Conservation (phyloP, 2,888 invertebrate genomes). For the Poecilobothrus nobilitatus region DNA sequence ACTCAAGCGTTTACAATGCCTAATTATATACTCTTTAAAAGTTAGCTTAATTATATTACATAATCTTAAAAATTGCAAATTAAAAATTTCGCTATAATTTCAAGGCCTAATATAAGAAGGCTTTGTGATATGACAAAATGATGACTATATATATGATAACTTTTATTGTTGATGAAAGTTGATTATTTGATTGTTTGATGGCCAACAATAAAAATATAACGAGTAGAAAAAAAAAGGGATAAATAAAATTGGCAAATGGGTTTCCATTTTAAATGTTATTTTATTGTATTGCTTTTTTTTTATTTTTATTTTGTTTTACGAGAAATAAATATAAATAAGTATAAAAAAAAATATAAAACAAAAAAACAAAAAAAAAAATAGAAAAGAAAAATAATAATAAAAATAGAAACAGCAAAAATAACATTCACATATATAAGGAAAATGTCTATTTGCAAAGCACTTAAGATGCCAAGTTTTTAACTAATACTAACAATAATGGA, state of each 20-base stretch:
- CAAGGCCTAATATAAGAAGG: too few relatives aligned
- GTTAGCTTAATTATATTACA: too few relatives aligned
- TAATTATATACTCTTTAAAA: too few relatives aligned
- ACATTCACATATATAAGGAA: constrained; percentile 25
- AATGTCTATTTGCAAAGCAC: constrained; percentile 39
- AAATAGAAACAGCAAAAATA: constrained; percentile 15
- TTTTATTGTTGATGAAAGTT: neutral
- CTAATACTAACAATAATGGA: constrained; percentile 38
- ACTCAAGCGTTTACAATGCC: too few relatives aligned
- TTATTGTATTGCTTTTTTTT: neutral
- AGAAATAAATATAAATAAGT: too few relatives aligned
- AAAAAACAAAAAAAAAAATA: neutral
- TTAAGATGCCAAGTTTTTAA: constrained; percentile 39
- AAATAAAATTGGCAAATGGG: neutral
- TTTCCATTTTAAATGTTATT: neutral
- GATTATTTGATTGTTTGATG: constrained; percentile 4
- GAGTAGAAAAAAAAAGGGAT: neutral
- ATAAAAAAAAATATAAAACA: too few relatives aligned
- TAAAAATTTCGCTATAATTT: too few relatives aligned
- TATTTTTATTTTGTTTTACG: too few relatives aligned
- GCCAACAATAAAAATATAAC: neutral
- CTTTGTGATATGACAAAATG: neutral
- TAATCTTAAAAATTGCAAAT: too few relatives aligned
- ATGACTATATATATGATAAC: neutral
- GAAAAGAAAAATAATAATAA: neutral